These are phyloP conservation scores for Sceloporus tristichus DNA, from an alignment of 2,113 vertebrate species.

Conservation along the genomic window DNA sequence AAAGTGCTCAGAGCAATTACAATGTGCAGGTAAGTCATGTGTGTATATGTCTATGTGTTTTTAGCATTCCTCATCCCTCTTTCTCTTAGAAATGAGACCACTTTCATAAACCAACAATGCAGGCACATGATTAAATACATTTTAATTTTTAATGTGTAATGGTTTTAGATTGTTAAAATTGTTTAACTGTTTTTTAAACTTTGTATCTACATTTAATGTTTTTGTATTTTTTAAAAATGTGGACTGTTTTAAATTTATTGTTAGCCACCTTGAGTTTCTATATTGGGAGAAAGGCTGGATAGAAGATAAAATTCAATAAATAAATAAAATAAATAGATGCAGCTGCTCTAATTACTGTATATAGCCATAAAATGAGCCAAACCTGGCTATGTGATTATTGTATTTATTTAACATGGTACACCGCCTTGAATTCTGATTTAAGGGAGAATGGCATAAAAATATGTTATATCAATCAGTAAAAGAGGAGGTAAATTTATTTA, in stretches of 20 bases:
- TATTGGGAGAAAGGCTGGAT: background rate
- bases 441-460: background rate
- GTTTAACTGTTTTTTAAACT: too few species aligned
- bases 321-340: background rate
- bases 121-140: background rate
- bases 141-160: too few species aligned
- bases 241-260: too few species aligned
- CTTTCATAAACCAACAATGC: background rate
- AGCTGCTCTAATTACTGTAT: background rate
- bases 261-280: too few species aligned
- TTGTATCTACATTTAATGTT: too few species aligned
- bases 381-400: background rate
- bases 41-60: too few species aligned
- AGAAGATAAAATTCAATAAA: background rate
- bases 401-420: background rate
- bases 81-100: background rate
- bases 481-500: conserved; percentile 11
- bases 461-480: background rate
- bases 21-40: too few species aligned
- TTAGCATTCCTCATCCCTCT: background rate
- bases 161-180: too few species aligned
- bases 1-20: background rate
- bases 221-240: too few species aligned
- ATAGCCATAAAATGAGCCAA: background rate
- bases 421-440: background rate